Evolutionary conservation across 2,797 vertebrate species (phyloP).

Genomic region (Enteromius unitaeniatus): DNA sequence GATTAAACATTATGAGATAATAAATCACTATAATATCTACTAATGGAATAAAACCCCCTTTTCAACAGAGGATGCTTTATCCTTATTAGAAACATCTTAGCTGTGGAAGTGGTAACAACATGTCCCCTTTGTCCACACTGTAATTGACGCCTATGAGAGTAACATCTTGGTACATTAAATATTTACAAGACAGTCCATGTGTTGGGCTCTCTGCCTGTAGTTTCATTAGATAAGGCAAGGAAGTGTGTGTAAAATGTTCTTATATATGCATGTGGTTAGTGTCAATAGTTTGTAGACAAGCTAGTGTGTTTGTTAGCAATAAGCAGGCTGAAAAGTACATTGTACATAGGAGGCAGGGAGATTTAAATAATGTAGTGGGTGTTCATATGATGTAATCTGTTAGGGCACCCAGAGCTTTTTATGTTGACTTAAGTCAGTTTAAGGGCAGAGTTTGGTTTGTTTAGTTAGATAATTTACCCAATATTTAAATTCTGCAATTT

Average conservation of each 20-base stretch:
- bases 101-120: not conserved
- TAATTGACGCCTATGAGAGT: not conserved
- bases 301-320: constrained; percentile 35
- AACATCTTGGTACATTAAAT: constrained; percentile 6
- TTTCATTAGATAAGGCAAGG: constrained; percentile 33
- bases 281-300: constrained; percentile 57
- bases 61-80: not conserved
- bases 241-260: constrained; percentile 10
- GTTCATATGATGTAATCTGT: not conserved
- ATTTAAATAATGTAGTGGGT: not conserved
- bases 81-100: not conserved
- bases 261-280: not conserved
- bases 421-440: not conserved
- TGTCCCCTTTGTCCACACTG: not conserved
- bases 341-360: not conserved
- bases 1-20: not conserved
- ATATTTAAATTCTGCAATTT: not conserved
- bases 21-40: not conserved
- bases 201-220: constrained; percentile 17
- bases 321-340: not conserved
- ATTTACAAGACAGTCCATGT: not conserved
- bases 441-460: not conserved
- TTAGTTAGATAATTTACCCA: not conserved
- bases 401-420: not conserved
- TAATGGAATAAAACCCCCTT: not conserved